Base-by-base conservation (phyloP, 2,888 invertebrate species). In the Parelbella ahira region DNA sequence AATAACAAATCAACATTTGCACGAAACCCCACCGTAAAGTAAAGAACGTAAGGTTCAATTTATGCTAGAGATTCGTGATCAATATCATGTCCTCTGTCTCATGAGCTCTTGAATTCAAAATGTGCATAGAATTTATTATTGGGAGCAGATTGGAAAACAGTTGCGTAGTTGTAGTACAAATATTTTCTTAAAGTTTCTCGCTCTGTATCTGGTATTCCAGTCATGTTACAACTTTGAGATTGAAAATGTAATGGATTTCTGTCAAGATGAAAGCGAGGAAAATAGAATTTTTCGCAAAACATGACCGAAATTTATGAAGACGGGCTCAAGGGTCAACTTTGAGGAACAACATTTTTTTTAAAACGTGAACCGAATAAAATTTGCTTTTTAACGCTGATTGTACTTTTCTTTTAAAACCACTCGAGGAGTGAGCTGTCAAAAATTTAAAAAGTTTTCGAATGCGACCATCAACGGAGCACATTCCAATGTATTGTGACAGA, bases 141-240 rank as follows among this genome's bases (percentile, higher is more conserved):
- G 36, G 41, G 43, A 50, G 50, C 43, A 47, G 48, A 52, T 54
- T 50, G 53, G 54, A 54, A 55, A 54, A 53, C 45, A 49, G 52
- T 49, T 48, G 46, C 37, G 42, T 27, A 15, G 28, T 29, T 34
- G 42, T 42, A 18, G 1, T 29, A 23, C 34, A 42, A 34, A 42
- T 42, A 42, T 42, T 34, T 42, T 34, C 28, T 42, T 27, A 8
- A 11, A 38, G 34, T 45, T 39, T 37, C 24, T 9, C 24, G 18
- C 21, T n/a, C 25, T 4, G 38, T 2, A 13, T 27, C 39, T 7
- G 24, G 11, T 32, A 32, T 41, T 41, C 39, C 3, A 25, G 33
- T 33, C 33, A 33, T 25, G 41, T 33, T 13, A 27, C 33, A 13
- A 41, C 25, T 41, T 39, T 25, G 20, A 41, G 13, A 41, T 41